These are phyloP conservation scores for Zeugodacus cucurbitae DNA, from an alignment of 1,140 invertebrate species.

Conservation along the genomic window DNA sequence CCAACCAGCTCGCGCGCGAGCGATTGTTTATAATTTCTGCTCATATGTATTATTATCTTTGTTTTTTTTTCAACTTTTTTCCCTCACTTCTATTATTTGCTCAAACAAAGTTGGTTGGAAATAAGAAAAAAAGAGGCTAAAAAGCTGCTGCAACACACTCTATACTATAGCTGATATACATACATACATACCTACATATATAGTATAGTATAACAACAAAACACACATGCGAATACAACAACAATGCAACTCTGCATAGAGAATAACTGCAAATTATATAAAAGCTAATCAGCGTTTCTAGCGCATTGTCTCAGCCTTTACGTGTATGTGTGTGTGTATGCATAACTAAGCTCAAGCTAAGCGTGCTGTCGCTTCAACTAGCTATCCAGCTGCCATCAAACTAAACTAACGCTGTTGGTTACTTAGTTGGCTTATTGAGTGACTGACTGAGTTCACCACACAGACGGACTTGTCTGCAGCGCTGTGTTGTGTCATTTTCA, in stretches of 20 bases:
- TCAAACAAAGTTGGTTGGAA: background rate
- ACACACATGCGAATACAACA: background rate
- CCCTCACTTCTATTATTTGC: background rate
- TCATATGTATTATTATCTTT: background rate
- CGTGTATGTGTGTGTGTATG: background rate
- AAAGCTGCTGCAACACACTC: background rate
- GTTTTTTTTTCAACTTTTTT: background rate
- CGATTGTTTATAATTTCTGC: background rate
- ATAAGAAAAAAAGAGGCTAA: background rate
- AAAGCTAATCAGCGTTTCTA: constrained; percentile 26
- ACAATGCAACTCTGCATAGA: background rate
- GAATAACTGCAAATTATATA: constrained; percentile 27
- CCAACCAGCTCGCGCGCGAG: background rate
- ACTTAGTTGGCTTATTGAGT: background rate
- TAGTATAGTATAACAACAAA: background rate
- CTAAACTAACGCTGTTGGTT: background rate
- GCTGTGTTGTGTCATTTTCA: background rate
- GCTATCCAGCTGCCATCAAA: background rate
- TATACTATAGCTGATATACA: background rate
- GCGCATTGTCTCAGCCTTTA: background rate
- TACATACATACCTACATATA: background rate
- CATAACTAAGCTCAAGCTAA: background rate
- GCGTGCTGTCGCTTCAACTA: background rate
- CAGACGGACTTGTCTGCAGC: background rate
- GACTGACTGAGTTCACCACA: background rate